Base-by-base conservation (phyloP, 2,797 vertebrate genomes). In the Taeniopygia guttata region DNA sequence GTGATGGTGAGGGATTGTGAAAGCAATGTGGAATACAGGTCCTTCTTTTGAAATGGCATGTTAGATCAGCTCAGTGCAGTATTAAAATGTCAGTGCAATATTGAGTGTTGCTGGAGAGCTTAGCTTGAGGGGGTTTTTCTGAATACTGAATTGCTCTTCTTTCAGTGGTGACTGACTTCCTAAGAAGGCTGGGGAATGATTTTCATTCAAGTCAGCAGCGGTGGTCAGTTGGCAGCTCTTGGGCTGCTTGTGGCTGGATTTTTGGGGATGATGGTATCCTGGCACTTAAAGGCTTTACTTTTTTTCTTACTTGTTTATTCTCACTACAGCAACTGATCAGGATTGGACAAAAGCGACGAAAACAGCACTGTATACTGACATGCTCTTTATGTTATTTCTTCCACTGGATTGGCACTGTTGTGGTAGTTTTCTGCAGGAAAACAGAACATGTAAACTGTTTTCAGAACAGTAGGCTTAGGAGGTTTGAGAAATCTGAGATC, bases 1-100 rank as follows among this genome's bases (percentile, higher is more conserved):
- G 62, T 81, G 72, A 16, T 63, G 54, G 34, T 36, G 72, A 85
- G 76, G 80, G 63, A 70, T 68, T 45, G 72, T 64, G 45, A 95
- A 92, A 62, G 75, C 59, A 26, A 17, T 64, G 34, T 11, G 75
- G 68, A 76, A 68, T 63, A 51, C 16, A 70, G 56, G 89, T 77
- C 62, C 62, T 90, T 87, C 46, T 87, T 90, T 79, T 78, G 5
- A 93, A 92, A 82, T 48, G 69, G 81, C n/a, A 64, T 64, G 69
- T 93, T 69, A 36, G 52, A 84, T 63, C 94, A 88, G 26, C 85
- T 76, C 42, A 19, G 34, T 73, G 29, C 76, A 77, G 26, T 89
- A 92, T 83, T 87, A 91, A 88, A 95, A 89, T 87, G 84, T 62
- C 85, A 81, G 36, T 70, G 84, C 88, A 56, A 62, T 91, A 78